Percentiles rank a stretch among this genome's conserved stretches.
phyloP scores from a whole-genome alignment of 2,888 invertebrate species.

The Drosophila imparisetae region DNA sequence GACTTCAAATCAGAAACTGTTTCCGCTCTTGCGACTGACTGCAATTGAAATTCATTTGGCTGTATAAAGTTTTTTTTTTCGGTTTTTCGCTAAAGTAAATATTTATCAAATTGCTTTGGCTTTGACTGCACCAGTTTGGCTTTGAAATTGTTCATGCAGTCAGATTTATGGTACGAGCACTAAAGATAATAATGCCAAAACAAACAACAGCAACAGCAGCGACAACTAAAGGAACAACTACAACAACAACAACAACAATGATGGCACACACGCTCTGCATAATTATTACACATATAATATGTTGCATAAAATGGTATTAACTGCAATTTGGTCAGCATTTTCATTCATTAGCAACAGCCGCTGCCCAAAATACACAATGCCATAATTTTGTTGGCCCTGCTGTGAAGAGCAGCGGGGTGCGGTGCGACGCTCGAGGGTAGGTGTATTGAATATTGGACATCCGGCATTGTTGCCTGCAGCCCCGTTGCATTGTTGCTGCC shows the following conservation, averaged over 20 bases:
- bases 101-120: constrained; percentile 47
- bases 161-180: constrained; percentile 14
- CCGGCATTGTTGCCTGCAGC: constrained; percentile 22
- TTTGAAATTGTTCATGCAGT: constrained; percentile 23
- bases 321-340: constrained; percentile 63
- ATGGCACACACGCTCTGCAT: constrained; percentile 22
- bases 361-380: constrained; percentile 53
- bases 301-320: constrained; percentile 62
- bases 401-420: neutral
- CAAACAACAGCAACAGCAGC: constrained; percentile 33
- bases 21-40: constrained; percentile 38
- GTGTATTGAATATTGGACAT: constrained; percentile 12
- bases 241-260: constrained; percentile 14
- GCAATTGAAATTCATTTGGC: constrained; percentile 54
- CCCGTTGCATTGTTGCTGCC: constrained; percentile 33
- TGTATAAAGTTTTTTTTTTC: constrained; percentile 1
- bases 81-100: constrained; percentile 30
- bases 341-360: constrained; percentile 55
- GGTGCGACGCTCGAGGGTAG: neutral
- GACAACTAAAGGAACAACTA: constrained; percentile 20
- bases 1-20: constrained; percentile 55
- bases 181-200: constrained; percentile 51
- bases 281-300: constrained; percentile 71
- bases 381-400: constrained; percentile 27
- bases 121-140: constrained; percentile 19